Conservation (phyloP, 2,113 vertebrate genomes). For the Eolophus roseicapilla region DNA sequence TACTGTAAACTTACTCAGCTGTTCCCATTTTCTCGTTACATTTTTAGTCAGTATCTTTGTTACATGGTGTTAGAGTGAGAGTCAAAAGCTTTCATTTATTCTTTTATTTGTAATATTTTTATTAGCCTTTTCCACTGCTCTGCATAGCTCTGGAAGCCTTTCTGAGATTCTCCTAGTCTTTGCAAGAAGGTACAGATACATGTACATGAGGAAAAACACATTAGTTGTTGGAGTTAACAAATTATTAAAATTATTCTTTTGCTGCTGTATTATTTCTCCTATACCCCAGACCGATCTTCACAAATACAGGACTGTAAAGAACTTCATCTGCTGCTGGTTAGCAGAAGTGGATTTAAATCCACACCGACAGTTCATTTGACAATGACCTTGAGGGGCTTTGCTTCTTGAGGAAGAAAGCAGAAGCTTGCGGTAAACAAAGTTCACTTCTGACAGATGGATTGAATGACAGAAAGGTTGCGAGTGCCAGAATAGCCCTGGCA, state of each 20-base stretch:
- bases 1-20: slow-evolving; percentile 56
- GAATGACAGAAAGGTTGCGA: slow-evolving; percentile 99
- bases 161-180: slow-evolving; percentile 1
- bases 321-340: slow-evolving; percentile 76
- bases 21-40: slow-evolving; percentile 50
- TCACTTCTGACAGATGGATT: slow-evolving; percentile 99
- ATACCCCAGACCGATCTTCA: slow-evolving; percentile 66
- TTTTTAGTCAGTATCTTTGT: slow-evolving; percentile 65
- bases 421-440: slow-evolving; percentile 99
- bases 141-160: slow-evolving; percentile 26
- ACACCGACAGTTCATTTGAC: slow-evolving; percentile 84
- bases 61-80: not conserved
- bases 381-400: slow-evolving; percentile 92
- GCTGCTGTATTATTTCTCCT: slow-evolving; percentile 70
- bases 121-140: slow-evolving; percentile 56
- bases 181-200: slow-evolving; percentile 45
- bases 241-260: slow-evolving; percentile 70
- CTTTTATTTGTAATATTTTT: slow-evolving; percentile 56
- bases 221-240: slow-evolving; percentile 66
- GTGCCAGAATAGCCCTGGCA: slow-evolving; percentile 99
- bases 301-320: slow-evolving; percentile 72
- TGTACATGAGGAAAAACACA: slow-evolving; percentile 28
- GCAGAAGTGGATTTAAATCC: slow-evolving; percentile 81
- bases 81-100: not conserved
- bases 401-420: slow-evolving; percentile 99